Evolutionary conservation across 1,140 invertebrate genomes (phyloP), one percentile per base, ranked within the genome.

Genomic region (Meteorus sp.): DNA sequence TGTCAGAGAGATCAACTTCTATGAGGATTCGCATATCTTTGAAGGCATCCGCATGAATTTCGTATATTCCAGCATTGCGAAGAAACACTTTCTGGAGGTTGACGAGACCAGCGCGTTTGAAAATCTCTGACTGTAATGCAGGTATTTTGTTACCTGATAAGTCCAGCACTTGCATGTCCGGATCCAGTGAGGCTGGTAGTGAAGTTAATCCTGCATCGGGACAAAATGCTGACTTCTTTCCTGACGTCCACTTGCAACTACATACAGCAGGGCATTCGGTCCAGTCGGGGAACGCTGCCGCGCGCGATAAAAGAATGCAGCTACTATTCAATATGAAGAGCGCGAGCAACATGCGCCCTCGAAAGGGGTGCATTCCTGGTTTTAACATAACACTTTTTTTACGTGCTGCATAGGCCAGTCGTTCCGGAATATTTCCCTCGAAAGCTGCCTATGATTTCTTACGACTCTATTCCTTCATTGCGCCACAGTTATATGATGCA

Each of bases 231-330:
- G 90, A 92, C 69, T 92, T 92, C 76, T 94, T 94, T 22, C 92
- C 92, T 11, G 88, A 90, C 11, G 89, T 89, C 92, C 93, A 95
- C 78, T 92, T 93, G 82, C 92, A 95, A 60, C 85, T 85, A 73
- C 92, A 94, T 53, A 89, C 86, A 9, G 82, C 74, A 37, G 90
- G 90, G 72, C 92, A 93, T 67, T 90, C 88, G 9, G 89, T 89
- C 89, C 90, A 93, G 73, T 93, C 91, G 51, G 86, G 84, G 56
- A 81, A 82, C 45, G 82, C 84, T 11, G 78, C 75, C 55, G 82
- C 81, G 9, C 70, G 67, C 6, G 79, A 71, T 15, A 73, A 60
- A 17, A 75, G 59, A 8, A 69, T 67, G 41, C 70, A 72, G 33
- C 69, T 72, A 13, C 66, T 68, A 11, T 72, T 56, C 20, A 76